phyloP scores from a whole-genome alignment of 2,797 vertebrate genomes.

The Scomberomorus guttatus region DNA sequence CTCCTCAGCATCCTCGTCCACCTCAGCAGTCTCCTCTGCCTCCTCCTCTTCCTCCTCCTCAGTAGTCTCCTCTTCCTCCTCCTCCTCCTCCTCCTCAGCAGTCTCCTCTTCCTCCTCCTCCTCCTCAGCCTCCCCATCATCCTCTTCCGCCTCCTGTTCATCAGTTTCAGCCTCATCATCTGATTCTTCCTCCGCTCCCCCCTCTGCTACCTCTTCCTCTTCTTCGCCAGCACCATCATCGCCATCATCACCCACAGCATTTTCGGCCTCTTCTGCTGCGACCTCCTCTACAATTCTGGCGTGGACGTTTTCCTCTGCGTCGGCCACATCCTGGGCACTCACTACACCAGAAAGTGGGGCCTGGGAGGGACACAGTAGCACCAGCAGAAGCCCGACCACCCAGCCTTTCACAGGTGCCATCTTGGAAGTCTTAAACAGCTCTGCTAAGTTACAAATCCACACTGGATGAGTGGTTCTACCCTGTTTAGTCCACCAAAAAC shows the following conservation, averaged over 20 bases:
- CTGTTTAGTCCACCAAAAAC: constrained; percentile 19
- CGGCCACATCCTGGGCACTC: constrained; percentile 55
- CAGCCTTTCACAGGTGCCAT: constrained; percentile 80
- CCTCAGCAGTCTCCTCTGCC: not conserved
- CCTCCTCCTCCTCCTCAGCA: not conserved
- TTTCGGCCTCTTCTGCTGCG: constrained; percentile 55
- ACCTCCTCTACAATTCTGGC: constrained; percentile 36
- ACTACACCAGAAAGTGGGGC: constrained; percentile 50
- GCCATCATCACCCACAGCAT: constrained; percentile 2
- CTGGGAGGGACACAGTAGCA: constrained; percentile 78
- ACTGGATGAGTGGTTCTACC: not conserved
- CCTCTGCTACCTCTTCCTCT: constrained; percentile 15
- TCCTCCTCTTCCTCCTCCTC: constrained; percentile 18
- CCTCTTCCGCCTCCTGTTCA: not conserved
- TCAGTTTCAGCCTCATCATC: not conserved
- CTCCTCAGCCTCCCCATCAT: not conserved
- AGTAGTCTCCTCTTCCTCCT: rapidly evolving
- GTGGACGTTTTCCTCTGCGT: constrained; percentile 55
- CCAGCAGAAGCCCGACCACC: constrained; percentile 78
- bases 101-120: constrained; percentile 5
- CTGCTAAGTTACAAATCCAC: constrained; percentile 15
- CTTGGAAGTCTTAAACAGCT: constrained; percentile 31
- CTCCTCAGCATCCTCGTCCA: not conserved
- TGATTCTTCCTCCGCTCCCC: not conserved
- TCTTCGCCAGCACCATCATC: not conserved